These are phyloP conservation scores for Cosmia pyralina DNA, from an alignment of 2,888 invertebrate species.

Conservation along the genomic window DNA sequence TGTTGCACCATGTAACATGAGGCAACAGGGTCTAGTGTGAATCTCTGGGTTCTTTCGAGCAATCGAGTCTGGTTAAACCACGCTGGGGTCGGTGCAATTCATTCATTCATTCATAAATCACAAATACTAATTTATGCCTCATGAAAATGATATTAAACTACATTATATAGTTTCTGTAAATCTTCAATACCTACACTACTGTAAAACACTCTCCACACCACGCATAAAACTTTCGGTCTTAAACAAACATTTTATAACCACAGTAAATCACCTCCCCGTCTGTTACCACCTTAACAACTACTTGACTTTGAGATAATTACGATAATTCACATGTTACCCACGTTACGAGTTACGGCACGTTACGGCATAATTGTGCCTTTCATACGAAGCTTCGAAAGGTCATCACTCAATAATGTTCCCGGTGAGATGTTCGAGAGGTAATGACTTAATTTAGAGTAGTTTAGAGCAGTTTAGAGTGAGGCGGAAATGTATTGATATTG, in stretches of 20 bases:
- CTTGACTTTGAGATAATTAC: slow-evolving; percentile 72
- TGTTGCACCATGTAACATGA: no score
- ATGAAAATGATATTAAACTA: no score
- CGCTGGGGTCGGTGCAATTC: no score
- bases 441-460: slow-evolving; percentile 63
- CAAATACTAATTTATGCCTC: no score
- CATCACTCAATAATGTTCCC: slow-evolving; percentile 51
- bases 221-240: not conserved
- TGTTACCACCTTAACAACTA: slow-evolving; percentile 56
- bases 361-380: slow-evolving; percentile 68
- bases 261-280: slow-evolving; percentile 15
- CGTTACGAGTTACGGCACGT: slow-evolving; percentile 65
- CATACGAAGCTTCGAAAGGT: slow-evolving; percentile 63
- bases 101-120: no score
- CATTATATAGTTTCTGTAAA: no score
- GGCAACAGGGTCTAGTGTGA: no score
- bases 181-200: no score
- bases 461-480: slow-evolving; percentile 29
- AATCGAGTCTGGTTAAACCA: no score
- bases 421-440: slow-evolving; percentile 47
- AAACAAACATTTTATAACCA: slow-evolving; percentile 4
- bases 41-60: no score
- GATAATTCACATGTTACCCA: slow-evolving; percentile 64
- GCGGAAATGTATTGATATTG: slow-evolving; percentile 46
- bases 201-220: no score